phyloP scores from a whole-genome alignment of 30 jellyfish, hydroid and myxozoan species.

The Sanderia malayensis region DNA sequence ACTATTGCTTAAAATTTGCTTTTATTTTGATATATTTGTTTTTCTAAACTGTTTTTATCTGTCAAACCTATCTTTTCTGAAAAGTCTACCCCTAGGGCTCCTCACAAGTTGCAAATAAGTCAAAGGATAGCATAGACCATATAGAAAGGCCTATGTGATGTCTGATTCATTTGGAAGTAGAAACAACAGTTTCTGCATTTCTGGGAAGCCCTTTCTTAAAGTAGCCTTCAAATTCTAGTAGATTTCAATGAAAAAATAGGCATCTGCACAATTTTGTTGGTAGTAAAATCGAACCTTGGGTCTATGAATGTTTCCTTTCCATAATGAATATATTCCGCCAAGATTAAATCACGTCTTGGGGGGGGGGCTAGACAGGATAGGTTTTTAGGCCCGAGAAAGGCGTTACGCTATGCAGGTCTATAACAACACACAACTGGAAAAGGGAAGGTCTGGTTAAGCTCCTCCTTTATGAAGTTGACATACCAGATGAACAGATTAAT shows the following conservation, averaged over 20 bases:
- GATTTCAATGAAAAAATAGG: not conserved
- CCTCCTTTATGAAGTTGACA: too few species aligned
- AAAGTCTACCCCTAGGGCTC: constrained; percentile 4
- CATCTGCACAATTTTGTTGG: constrained; percentile 1
- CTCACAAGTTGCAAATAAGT: not conserved
- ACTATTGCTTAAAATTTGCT: not conserved
- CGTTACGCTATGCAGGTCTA: too few species aligned
- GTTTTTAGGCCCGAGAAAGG: too few species aligned
- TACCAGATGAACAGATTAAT: too few species aligned
- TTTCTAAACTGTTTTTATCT: not conserved
- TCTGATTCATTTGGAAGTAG: constrained; percentile 3
- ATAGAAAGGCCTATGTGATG: constrained; percentile 3
- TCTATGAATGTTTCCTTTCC: not conserved
- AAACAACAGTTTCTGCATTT: not conserved
- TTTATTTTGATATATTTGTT: not conserved
- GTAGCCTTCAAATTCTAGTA: not conserved
- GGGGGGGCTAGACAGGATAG: constrained; percentile 5
- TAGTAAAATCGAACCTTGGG: not conserved
- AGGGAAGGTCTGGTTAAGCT: too few species aligned
- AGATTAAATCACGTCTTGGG: constrained; percentile 3
- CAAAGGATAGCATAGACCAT: not conserved
- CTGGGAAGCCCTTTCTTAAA: not conserved
- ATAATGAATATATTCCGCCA: not conserved
- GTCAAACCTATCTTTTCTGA: constrained; percentile 2
- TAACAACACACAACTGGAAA: too few species aligned